Evolutionary conservation across 1,140 invertebrate genomes (phyloP), one percentile per base, ranked within the genome.

Genomic region (Notospermus geniculatus): DNA sequence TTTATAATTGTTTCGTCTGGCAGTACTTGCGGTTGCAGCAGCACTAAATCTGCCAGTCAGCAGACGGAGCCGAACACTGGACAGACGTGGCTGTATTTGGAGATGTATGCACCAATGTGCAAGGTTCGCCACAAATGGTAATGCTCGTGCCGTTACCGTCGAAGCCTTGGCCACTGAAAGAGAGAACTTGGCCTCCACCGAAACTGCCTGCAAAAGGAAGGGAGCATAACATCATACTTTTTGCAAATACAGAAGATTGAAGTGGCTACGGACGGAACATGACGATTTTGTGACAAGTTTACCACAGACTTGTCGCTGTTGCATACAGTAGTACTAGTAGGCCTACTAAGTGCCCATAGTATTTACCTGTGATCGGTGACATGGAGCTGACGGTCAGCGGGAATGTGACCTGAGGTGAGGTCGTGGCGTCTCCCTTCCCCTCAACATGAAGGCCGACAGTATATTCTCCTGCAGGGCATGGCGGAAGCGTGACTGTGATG

Each of bases 191-290:
- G n/a, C 46, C 46, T 19, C 46, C 46, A 27, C 46, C 46, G 25
- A 50, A 50, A 50, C 46, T 50, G 9, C 46, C 46, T 50, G 46
- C 4, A 50, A 50, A 4, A 50, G 4, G 25, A 50, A 27, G 4
- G 46, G n/a, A 19, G 25, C 11, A 11, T 11, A 13, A 19, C 19
- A 43, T 13, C 39, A 43, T 13, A 13, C 19, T 19, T 13, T 13
- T 43, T 13, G 19, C 39, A 1, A 65, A 67, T 0, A 39, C 59
- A 56, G 50, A 78, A 76, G 1, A 71, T 71, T 29, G 65, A 63
- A n/a, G 73, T 74, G 28, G 57, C 62, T 15, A 78, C 25, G 1
- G 70, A 74, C 9, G 76, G 13, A 0, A 39, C 46, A 54, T 71
- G 67, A 25, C 69, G 66, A 11, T 71, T 73, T 45, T 23, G n/a